Evolutionary conservation across 2,113 vertebrate species (phyloP), one percentile per base, ranked within the genome.

Genomic region (Mastomys natalensis): DNA sequence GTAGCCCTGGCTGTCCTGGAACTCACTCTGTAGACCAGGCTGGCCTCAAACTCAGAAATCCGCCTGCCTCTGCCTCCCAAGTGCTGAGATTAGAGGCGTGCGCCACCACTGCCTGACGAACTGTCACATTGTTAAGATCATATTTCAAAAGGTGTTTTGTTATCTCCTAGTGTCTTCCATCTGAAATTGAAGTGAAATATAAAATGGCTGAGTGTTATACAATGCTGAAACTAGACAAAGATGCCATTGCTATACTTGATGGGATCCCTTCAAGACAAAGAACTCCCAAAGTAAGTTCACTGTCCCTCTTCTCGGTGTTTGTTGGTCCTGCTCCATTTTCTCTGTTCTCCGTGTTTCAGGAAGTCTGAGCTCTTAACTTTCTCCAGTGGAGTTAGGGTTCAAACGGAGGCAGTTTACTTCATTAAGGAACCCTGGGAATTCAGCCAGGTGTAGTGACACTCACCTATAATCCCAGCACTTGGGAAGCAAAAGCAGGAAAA

Each of bases 201-300:
- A 99, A 99, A 98, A 99, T 99, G 98, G 99, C 99, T 53, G 99
- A 99, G 94, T 99, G 99, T 89, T 99, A 99, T 60, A 99, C 99
- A 8, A 99, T 99, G 98, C 96, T 99, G 95, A 99, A 99, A 97
- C 98, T 99, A 98, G 99, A 99, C 97, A 99, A 99, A 98, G 99
- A 99, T 97, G 99, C 99, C 58, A 99, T 99, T 53, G 99, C 99
- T 55, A 99, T 99, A 96, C 99, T 99, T 5, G 99, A 99, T 97
- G 99, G 99, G 87, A 99, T 99, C 96, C 99, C 99, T 90, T 99
- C 99, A 77, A 99, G 99, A 78, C 99, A 99, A 97, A 99, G 99
- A 96, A 99, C 99, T 80, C 99, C 99, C 82, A 99, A 99, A 99
- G 99, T 99, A 97, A 84, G 97, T 96, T 94, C 62, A 74, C 29